phyloP scores from a whole-genome alignment of 2,797 vertebrate species.

The Pantherophis alleghaniensis region DNA sequence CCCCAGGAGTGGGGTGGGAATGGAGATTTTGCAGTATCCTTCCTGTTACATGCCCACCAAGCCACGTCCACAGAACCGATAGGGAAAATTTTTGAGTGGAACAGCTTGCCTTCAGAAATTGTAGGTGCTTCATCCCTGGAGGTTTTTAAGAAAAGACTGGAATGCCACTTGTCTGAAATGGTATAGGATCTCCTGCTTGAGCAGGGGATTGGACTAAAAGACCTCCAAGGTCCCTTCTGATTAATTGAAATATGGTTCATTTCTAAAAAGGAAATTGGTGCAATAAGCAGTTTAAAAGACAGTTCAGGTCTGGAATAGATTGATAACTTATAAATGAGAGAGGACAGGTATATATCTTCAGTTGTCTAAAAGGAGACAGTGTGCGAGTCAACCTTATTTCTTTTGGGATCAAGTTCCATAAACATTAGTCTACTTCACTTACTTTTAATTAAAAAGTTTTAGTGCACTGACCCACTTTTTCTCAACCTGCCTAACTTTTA shows the following conservation, averaged over 20 bases:
- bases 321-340: not conserved
- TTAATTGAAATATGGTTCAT: not conserved
- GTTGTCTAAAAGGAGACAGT: not conserved
- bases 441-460: not conserved
- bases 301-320: not conserved
- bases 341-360: not conserved
- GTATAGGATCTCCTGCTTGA: too few relatives aligned
- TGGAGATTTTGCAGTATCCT: too few relatives aligned
- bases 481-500: not conserved
- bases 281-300: not conserved
- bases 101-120: too few relatives aligned
- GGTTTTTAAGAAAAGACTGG: too few relatives aligned
- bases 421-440: not conserved
- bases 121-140: too few relatives aligned
- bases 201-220: too few relatives aligned
- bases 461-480: not conserved
- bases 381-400: not conserved
- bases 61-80: too few relatives aligned
- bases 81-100: too few relatives aligned
- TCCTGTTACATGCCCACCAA: too few relatives aligned
- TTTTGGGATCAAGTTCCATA: not conserved
- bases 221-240: too few relatives aligned
- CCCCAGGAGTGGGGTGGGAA: too few relatives aligned
- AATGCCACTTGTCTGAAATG: too few relatives aligned
- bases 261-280: not conserved